Evolutionary conservation across 2,888 invertebrate species (phyloP), one percentile per base, ranked within the genome.

Genomic region (Chymomyza caudatula): DNA sequence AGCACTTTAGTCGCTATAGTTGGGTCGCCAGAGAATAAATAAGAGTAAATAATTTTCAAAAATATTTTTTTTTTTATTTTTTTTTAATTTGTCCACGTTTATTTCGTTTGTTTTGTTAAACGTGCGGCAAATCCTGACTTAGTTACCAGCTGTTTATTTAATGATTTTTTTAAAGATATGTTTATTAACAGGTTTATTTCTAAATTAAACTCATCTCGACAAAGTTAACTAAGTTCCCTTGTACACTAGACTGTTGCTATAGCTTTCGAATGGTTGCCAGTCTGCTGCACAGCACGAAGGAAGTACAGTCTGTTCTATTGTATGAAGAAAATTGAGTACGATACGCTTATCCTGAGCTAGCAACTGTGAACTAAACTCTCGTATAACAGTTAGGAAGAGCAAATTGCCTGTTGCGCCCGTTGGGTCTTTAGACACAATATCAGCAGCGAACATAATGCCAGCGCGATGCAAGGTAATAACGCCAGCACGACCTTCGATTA

Each of bases 341-440:
- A n/a, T 22, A 0, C 25, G 0, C 51, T 68, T 62, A n/a, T 81
- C 80, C 63, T 81, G 80, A 0, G n/a, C 42, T 8, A 81, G 57
- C 2, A 81, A 17, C 44, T 77, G 78, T 0, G 75, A 77, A 23
- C 75, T 60, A 65, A 81, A 81, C 63, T 68, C 56, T 56, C 69
- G 59, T 1, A 69, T 17, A 1, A 84, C 67, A 0, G 1, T 23
- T 11, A 81, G 13, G 25, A 63, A 81, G 3, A 67, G 42, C 0
- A 81, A 15, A 53, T 77, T 56, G 2, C 60, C 42, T 0, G 77
- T 73, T 0, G 69, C 25, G 3, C 42, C 44, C 0, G 47, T 20
- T 1, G 53, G 43, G 17, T 51, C 25, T 0, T n/a, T 13, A 13
- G 44, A 4, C 0, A n/a, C 0, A 0, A 6, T 0, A 2, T 71